phyloP scores from a whole-genome alignment of 2,888 invertebrate species.

The Tenthredo distinguenda region DNA sequence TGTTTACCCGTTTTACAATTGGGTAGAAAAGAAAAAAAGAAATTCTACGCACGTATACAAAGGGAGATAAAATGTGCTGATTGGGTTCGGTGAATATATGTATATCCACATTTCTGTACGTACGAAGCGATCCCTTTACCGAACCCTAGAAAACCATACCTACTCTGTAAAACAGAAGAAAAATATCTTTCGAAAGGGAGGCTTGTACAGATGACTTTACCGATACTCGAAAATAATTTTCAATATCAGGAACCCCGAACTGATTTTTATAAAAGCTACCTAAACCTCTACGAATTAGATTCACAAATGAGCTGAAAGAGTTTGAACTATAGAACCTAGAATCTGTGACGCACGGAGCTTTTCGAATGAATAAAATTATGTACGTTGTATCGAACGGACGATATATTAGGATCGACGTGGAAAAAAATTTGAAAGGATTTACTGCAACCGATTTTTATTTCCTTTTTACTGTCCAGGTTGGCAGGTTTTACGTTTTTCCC shows the following conservation, averaged over 20 bases:
- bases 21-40: neutral
- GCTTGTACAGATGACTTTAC: too few species aligned
- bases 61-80: neutral
- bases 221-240: too few species aligned
- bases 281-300: too few species aligned
- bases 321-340: too few species aligned
- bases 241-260: too few species aligned
- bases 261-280: too few species aligned
- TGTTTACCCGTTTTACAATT: neutral
- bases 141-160: too few species aligned
- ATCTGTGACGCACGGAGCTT: too few species aligned
- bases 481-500: neutral
- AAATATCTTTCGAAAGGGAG: too few species aligned
- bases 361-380: too few species aligned
- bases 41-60: neutral
- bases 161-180: neutral
- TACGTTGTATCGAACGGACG: neutral
- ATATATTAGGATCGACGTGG: neutral
- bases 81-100: neutral
- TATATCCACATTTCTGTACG: neutral
- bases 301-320: too few species aligned
- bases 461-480: neutral
- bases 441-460: neutral
- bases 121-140: too few species aligned
- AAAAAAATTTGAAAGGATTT: neutral